Evolutionary conservation across 2,888 invertebrate species (phyloP), one percentile per base, ranked within the genome.

Genomic region (Spatulosminthurus flaviceps): DNA sequence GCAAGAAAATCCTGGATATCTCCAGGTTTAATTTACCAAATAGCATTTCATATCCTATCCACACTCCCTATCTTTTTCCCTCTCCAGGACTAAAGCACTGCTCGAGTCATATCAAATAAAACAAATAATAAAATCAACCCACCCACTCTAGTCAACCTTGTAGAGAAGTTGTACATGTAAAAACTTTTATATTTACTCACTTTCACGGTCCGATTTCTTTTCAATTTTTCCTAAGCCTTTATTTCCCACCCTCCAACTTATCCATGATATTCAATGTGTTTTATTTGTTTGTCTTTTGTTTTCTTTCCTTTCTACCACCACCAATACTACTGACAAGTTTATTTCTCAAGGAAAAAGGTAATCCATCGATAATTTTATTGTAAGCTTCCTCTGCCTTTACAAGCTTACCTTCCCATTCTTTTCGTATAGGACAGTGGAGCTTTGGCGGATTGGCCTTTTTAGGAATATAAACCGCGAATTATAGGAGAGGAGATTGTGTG

Each of bases 41-140:
- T 83, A 81, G 81, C 76, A 82, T 83, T 83, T 84, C 81, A 81
- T 82, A 81, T 79, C 77, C 76, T 60, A 70, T 43, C 70, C 76
- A 79, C 66, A n/a, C n/a, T n/a, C n/a, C n/a, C n/a, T n/a, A n/a
- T n/a, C n/a, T n/a, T n/a, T n/a, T n/a, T n/a, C n/a, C n/a, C n/a
- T n/a, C n/a, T n/a, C n/a, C n/a, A n/a, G n/a, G n/a, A n/a, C n/a
- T n/a, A n/a, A n/a, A n/a, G n/a, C 64, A 60, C 16, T 7, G 60
- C 60, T 81, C 73, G 24, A 13, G 42, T 67, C 81, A 61, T 81
- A 83, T 83, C 80, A 82, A 83, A 81, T 82, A 79, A n/a, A 81
- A 79, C 83, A 82, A 83, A 82, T 81, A 83, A 83, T 81, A 81
- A 81, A 81, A 80, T 80, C 79, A 82, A 79, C 79, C 82, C 82